Evolutionary conservation across 2,113 vertebrate species (phyloP), one percentile per base, ranked within the genome.

Genomic region (Triplophysa rosa): DNA sequence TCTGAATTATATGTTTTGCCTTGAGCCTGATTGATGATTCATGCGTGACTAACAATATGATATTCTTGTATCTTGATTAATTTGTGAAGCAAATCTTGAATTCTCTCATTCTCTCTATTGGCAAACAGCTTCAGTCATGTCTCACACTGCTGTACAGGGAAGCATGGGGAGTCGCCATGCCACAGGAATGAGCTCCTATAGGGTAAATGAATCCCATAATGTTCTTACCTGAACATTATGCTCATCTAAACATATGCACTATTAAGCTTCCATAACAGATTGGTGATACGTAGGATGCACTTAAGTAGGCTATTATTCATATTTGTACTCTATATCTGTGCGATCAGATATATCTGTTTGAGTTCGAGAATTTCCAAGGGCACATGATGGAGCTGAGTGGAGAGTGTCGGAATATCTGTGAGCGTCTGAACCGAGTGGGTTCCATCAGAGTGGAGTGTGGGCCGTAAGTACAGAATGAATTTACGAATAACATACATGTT

Each of bases 291-390:
- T 4, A 64, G 33, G 16, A 56, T n/a, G 47, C 4, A 71, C 24
- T 54, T n/a, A 16, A 2, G 19, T 61, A 17, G n/a, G n/a, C 13
- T 19, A 63, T 52, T 61, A 13, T 61, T 45, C 21, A 40, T 26
- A 24, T 19, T 56, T 68, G 56, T 78, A 7, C 79, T 23, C 29
- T 33, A 33, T 0, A 33, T 75, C 40, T 75, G n/a, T 33, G 21
- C 75, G 14, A 59, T 47, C 84, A 95, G 94, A 92, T 95, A 21
- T 92, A 88, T 87, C 87, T 94, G 79, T 94, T 88, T 65, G 93
- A 95, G 79, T 91, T 69, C 23, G 94, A 95, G 86, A 95, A 94
- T 86, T 95, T 94, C 90, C 94, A 95, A 77, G 94, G 94, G 19
- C 90, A 90, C 13, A 88, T 78, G 77, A 88, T 94, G 85, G 94